These are phyloP conservation scores for Tenodera sinensis DNA, from an alignment of 2,888 invertebrate species.

Conservation along the genomic window DNA sequence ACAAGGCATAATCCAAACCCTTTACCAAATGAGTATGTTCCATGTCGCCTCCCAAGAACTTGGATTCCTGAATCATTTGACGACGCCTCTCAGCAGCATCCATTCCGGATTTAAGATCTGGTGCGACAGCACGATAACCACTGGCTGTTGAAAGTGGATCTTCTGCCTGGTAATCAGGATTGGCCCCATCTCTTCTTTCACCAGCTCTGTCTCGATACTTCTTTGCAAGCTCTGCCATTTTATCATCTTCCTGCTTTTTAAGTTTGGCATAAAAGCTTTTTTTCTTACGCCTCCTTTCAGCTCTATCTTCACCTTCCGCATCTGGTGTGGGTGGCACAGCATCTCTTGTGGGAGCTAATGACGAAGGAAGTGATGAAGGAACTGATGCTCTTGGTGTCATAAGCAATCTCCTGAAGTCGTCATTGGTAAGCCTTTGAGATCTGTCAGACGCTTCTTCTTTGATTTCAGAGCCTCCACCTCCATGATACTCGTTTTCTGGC, in stretches of 20 bases:
- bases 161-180: constrained; percentile 75
- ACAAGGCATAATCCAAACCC: constrained; percentile 84
- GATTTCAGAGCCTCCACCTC: neutral
- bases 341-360: constrained; percentile 33
- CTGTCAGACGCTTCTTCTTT: constrained; percentile 22
- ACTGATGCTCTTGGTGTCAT: constrained; percentile 89
- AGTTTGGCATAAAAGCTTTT: constrained; percentile 91
- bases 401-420: constrained; percentile 91
- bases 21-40: constrained; percentile 99
- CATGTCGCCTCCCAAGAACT: constrained; percentile 99
- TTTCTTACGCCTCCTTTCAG: constrained; percentile 84
- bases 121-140: constrained; percentile 91
- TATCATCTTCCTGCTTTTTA: constrained; percentile 92
- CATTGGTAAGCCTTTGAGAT: constrained; percentile 81
- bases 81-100: constrained; percentile 93
- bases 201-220: constrained; percentile 89
- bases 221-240: constrained; percentile 88
- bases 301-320: constrained; percentile 61
- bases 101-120: constrained; percentile 88
- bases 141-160: constrained; percentile 84
- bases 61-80: constrained; percentile 95
- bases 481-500: constrained; percentile 21
- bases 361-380: constrained; percentile 45
- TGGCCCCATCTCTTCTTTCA: constrained; percentile 82
- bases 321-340: constrained; percentile 36